These are phyloP conservation scores for Nemotelus pantherinus DNA, from an alignment of 2,888 invertebrate genomes.

Conservation along the genomic window DNA sequence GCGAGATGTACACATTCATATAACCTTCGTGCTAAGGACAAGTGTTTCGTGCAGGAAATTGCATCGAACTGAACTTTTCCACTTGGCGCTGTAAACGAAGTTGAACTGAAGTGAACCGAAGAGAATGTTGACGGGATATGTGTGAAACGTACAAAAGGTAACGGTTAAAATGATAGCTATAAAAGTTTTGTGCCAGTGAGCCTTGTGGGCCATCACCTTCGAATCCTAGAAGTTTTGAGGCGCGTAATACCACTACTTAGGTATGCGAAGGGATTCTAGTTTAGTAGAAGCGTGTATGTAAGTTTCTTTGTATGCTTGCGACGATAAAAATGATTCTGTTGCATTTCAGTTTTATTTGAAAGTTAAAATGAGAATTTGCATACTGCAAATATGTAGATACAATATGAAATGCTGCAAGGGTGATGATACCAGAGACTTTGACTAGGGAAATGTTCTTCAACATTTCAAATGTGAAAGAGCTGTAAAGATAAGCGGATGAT, in stretches of 20 bases:
- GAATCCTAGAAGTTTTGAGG: not conserved
- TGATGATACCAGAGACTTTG: too few species aligned
- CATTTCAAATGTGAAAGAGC: too few species aligned
- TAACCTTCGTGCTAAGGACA: conserved; percentile 1
- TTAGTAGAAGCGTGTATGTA: not conserved
- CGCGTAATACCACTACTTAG: not conserved
- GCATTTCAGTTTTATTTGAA: conserved; percentile 21
- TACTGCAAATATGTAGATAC: too few species aligned
- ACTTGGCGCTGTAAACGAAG: not conserved
- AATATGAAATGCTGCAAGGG: too few species aligned
- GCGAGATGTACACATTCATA: not conserved
- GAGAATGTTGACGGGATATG: not conserved
- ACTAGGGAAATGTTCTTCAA: too few species aligned
- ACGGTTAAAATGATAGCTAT: conserved; percentile 15
- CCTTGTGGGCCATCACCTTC: conserved; percentile 4
- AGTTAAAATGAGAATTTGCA: not conserved
- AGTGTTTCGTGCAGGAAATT: conserved; percentile 16
- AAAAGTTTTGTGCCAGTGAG: conserved; percentile 3
- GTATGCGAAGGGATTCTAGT: not conserved
- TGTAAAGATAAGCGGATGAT: too few species aligned
- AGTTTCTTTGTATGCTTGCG: conserved; percentile 4
- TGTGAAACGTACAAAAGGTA: not conserved
- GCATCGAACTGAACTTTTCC: conserved; percentile 10
- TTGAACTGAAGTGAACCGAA: not conserved
- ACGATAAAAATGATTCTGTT: conserved; percentile 11